These are phyloP conservation scores for Ganaspis brasiliensis DNA, from an alignment of 2,888 invertebrate genomes.

Conservation along the genomic window DNA sequence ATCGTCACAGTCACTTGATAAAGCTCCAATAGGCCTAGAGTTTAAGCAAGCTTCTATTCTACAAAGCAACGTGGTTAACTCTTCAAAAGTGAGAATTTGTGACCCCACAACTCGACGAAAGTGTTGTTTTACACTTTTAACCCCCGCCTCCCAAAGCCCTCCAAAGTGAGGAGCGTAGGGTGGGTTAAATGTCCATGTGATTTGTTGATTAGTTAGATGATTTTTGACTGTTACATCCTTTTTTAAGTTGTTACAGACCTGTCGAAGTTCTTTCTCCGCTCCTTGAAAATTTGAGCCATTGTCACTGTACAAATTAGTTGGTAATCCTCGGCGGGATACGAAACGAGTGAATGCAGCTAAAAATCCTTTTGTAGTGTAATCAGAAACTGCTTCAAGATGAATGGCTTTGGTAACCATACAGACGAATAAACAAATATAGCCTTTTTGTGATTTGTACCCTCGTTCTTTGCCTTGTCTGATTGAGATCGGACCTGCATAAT, in stretches of 20 bases:
- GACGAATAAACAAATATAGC: too few relatives aligned
- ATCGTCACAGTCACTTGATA: background rate
- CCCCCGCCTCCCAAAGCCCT: too few relatives aligned
- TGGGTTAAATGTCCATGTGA: too few relatives aligned
- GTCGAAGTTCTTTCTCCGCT: constrained; percentile 61
- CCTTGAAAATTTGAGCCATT: constrained; percentile 69
- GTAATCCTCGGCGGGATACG: constrained; percentile 59
- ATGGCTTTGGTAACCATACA: constrained; percentile 64
- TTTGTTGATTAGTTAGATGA: too few relatives aligned
- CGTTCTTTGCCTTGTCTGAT: constrained; percentile 47
- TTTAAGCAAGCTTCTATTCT: constrained; percentile 13
- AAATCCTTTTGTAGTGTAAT: constrained; percentile 62
- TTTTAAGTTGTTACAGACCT: too few relatives aligned
- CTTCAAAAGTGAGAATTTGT: constrained; percentile 33
- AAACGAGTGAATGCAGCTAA: constrained; percentile 64
- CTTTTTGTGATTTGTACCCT: constrained; percentile 53
- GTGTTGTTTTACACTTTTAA: too few relatives aligned
- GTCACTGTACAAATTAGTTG: constrained; percentile 50
- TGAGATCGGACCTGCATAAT: constrained; percentile 60
- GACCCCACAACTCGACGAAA: too few relatives aligned
- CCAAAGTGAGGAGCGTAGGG: too few relatives aligned
- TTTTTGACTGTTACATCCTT: too few relatives aligned
- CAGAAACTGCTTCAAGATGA: constrained; percentile 65
- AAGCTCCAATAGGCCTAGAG: background rate
- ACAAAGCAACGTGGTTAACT: background rate